Percentiles rank a stretch among this genome's conserved stretches.
These are phyloP conservation scores for Maniola hyperantus DNA, from an alignment of 2,888 invertebrate species.

Conservation along the genomic window DNA sequence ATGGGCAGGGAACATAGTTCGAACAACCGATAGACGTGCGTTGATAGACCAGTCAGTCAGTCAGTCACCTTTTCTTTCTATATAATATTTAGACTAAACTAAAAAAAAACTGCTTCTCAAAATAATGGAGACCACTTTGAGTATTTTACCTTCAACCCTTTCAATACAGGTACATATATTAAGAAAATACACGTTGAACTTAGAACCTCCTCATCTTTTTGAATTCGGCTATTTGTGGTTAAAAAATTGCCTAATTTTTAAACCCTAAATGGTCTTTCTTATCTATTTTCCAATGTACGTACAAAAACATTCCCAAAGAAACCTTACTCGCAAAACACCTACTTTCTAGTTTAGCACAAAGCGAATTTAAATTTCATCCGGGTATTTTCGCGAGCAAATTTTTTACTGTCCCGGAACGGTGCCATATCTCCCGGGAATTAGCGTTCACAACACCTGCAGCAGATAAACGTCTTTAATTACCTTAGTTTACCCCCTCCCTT, in stretches of 20 bases:
- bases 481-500: constrained; percentile 46
- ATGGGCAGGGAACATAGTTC: too few species aligned
- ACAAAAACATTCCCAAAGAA: neutral
- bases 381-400: constrained; percentile 34
- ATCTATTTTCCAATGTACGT: neutral
- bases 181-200: too few species aligned
- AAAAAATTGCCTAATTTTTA: neutral
- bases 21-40: too few species aligned
- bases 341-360: constrained; percentile 18
- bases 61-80: too few species aligned
- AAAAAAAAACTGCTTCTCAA: too few species aligned
- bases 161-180: too few species aligned
- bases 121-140: too few species aligned
- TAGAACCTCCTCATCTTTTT: too few species aligned
- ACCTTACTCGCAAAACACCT: constrained; percentile 8
- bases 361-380: constrained; percentile 33
- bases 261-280: neutral
- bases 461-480: constrained; percentile 77
- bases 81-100: too few species aligned
- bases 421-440: constrained; percentile 63
- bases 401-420: constrained; percentile 38
- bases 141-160: too few species aligned
- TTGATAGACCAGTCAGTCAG: too few species aligned
- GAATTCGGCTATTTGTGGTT: neutral
- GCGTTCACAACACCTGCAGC: constrained; percentile 63